Conservation (phyloP, 2,113 vertebrate genomes). For the Camelus dromedarius region DNA sequence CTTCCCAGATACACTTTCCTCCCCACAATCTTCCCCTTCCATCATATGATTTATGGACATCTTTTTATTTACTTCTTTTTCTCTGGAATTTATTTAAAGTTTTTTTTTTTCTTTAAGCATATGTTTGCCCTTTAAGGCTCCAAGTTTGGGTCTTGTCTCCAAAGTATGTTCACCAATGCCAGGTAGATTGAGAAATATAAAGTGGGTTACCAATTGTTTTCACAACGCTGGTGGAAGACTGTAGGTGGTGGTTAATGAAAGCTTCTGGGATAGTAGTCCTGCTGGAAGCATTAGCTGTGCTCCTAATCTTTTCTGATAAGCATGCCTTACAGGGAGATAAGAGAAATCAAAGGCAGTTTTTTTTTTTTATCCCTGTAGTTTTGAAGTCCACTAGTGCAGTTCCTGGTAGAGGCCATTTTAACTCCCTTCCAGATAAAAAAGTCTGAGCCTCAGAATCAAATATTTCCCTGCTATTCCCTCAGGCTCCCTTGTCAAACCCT, state of each 20-base stretch:
- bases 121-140: not conserved
- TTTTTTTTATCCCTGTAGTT: constrained; percentile 15
- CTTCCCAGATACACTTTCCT: not conserved
- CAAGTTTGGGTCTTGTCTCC: not conserved
- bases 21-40: not conserved
- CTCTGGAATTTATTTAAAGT: not conserved
- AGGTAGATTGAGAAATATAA: not conserved
- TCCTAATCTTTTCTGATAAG: constrained; percentile 64
- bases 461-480: not conserved
- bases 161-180: not conserved
- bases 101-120: not conserved
- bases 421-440: not conserved
- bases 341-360: constrained; percentile 58
- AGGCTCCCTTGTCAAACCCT: constrained; percentile 13
- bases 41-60: not conserved
- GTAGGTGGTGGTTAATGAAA: not conserved
- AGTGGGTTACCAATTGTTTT: not conserved
- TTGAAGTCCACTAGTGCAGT: not conserved
- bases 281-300: not conserved
- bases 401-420: constrained; percentile 49
- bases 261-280: not conserved
- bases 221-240: not conserved
- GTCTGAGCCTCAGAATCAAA: constrained; percentile 51
- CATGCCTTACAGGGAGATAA: constrained; percentile 57
- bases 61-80: not conserved